Evolutionary conservation across 1,140 invertebrate species (phyloP).

Genomic region (Meloidogyne exigua): DNA sequence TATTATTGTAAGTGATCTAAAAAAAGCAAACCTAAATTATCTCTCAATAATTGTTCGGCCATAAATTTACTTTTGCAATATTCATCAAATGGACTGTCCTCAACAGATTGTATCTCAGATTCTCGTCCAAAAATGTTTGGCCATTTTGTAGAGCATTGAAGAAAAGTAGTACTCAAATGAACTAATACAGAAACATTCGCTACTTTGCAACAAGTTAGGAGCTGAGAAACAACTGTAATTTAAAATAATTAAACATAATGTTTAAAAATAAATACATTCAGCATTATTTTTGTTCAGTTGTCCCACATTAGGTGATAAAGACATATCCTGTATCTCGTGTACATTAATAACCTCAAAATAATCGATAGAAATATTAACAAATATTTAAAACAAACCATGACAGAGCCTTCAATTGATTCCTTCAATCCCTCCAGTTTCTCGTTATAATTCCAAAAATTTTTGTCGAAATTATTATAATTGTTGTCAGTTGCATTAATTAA

Average conservation of each 20-base stretch:
- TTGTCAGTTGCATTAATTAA: constrained; percentile 25
- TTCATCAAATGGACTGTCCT: constrained; percentile 33
- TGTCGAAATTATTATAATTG: background rate
- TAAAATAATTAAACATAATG: background rate
- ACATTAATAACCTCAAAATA: constrained; percentile 42
- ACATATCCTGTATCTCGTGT: constrained; percentile 43
- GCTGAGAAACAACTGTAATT: constrained; percentile 38
- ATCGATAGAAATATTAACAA: background rate
- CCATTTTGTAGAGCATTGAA: constrained; percentile 47
- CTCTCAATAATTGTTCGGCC: constrained; percentile 40
- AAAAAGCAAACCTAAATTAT: background rate
- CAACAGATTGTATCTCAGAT: constrained; percentile 22
- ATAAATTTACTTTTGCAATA: constrained; percentile 45
- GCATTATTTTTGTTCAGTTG: constrained; percentile 45
- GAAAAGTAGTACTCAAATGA: constrained; percentile 39
- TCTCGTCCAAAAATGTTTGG: constrained; percentile 45
- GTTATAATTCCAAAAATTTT: constrained; percentile 15
- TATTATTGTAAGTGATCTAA: too few relatives aligned
- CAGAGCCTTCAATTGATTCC: constrained; percentile 24
- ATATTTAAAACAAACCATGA: constrained; percentile 18
- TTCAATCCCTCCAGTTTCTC: constrained; percentile 11
- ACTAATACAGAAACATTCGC: constrained; percentile 24
- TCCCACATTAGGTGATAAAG: constrained; percentile 24
- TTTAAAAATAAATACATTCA: constrained; percentile 36
- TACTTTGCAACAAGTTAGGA: constrained; percentile 24